phyloP scores from a whole-genome alignment of 2,888 invertebrate genomes.

The Chrysolina haemoptera region DNA sequence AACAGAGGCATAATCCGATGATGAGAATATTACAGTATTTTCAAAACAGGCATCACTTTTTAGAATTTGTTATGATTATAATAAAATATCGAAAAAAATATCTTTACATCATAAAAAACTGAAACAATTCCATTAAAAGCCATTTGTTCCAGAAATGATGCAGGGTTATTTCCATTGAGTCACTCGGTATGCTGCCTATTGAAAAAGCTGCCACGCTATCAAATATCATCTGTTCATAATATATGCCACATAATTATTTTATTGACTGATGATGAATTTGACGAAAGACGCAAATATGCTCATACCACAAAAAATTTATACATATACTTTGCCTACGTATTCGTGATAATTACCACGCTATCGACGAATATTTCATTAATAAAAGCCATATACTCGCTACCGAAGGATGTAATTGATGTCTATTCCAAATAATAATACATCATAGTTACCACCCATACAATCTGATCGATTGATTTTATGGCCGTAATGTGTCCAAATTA shows the following conservation, averaged over 20 bases:
- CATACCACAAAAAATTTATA: not conserved
- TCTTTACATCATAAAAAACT: too few species aligned
- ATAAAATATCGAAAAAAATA: too few species aligned
- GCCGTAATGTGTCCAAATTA: slow-evolving; percentile 21
- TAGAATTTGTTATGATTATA: too few species aligned
- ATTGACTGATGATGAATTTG: not conserved
- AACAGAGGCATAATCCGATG: too few species aligned
- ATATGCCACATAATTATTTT: not conserved
- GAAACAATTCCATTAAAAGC: too few species aligned
- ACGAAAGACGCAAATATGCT: not conserved
- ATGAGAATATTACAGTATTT: too few species aligned
- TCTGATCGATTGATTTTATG: not conserved
- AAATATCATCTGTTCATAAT: not conserved
- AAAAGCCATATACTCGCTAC: slow-evolving; percentile 8
- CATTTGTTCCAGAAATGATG: too few species aligned
- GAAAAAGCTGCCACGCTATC: not conserved
- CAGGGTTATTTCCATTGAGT: too few species aligned
- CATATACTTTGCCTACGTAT: not conserved
- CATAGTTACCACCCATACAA: slow-evolving; percentile 14
- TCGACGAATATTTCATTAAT: slow-evolving; percentile 5
- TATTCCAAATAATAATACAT: slow-evolving; percentile 13
- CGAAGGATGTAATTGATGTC: slow-evolving; percentile 15
- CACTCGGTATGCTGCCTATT: not conserved
- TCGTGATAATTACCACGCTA: not conserved
- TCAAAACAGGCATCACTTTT: too few species aligned